Evolutionary conservation across 2,797 vertebrate genomes (phyloP).

Genomic region (Xiphophorus birchmanni): DNA sequence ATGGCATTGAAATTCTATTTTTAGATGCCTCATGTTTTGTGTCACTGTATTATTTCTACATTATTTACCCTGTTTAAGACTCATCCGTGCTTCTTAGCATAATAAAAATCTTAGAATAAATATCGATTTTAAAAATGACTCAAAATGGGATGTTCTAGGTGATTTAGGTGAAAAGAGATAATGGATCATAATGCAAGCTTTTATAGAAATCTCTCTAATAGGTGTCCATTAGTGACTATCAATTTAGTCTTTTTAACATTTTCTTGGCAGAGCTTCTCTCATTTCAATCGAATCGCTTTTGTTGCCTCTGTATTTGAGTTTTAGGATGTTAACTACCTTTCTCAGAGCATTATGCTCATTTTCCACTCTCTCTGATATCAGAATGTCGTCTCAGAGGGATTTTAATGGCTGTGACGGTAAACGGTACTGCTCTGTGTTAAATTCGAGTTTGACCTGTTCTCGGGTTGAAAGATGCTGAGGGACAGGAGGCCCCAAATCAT

Average conservation of each 20-base stretch:
- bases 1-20: not conserved
- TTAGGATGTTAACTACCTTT: not conserved
- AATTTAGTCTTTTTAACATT: not conserved
- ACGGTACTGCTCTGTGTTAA: conserved; percentile 45
- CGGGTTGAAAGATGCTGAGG: conserved; percentile 44
- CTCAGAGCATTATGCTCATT: not conserved
- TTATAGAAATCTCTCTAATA: conserved; percentile 2
- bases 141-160: not conserved
- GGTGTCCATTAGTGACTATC: not conserved
- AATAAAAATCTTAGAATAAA: not conserved
- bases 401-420: conserved; percentile 42
- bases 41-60: not conserved
- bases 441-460: conserved; percentile 52
- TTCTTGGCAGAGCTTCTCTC: not conserved
- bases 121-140: conserved; percentile 1
- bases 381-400: conserved; percentile 29
- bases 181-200: not conserved
- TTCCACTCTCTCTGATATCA: conserved; percentile 9
- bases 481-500: conserved; percentile 29
- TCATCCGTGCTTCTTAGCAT: not conserved
- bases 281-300: not conserved
- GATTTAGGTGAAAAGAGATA: not conserved
- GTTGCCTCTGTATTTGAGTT: not conserved
- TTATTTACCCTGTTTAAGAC: not conserved
- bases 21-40: not conserved